phyloP scores from a whole-genome alignment of 2,888 invertebrate genomes.

The Ischnus inquisitorius region DNA sequence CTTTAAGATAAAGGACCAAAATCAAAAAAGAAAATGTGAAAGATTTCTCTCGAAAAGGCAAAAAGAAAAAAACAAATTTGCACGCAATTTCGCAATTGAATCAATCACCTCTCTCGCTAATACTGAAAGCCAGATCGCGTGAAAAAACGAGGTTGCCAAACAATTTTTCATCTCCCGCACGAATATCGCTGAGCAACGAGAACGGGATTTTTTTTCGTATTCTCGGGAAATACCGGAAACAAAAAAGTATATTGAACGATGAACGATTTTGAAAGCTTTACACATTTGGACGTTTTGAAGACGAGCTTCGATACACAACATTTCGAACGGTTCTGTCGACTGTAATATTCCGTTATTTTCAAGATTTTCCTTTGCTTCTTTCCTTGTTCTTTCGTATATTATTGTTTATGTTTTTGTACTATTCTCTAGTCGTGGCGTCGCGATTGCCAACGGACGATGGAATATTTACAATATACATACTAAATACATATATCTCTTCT shows the following conservation, averaged over 20 bases:
- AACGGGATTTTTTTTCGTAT: neutral
- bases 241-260: slow-evolving; percentile 32
- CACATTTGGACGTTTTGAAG: slow-evolving; percentile 53
- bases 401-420: slow-evolving; percentile 58
- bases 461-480: slow-evolving; percentile 66
- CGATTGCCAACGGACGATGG: slow-evolving; percentile 47
- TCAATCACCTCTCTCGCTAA: neutral
- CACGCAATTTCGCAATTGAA: neutral
- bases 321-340: slow-evolving; percentile 37
- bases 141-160: neutral
- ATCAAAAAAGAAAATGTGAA: neutral
- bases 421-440: slow-evolving; percentile 52
- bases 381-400: slow-evolving; percentile 15
- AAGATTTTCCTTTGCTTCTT: slow-evolving; percentile 9
- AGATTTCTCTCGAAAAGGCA: neutral
- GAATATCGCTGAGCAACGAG: neutral
- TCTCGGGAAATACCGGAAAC: neutral
- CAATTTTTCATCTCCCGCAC: neutral
- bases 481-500: slow-evolving; percentile 22
- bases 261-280: slow-evolving; percentile 40
- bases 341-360: slow-evolving; percentile 18
- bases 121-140: neutral
- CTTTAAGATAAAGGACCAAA: neutral
- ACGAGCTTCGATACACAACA: slow-evolving; percentile 55
- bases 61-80: neutral